Evolutionary conservation across 2,113 vertebrate species (phyloP).

Genomic region (Varanus komodoensis): DNA sequence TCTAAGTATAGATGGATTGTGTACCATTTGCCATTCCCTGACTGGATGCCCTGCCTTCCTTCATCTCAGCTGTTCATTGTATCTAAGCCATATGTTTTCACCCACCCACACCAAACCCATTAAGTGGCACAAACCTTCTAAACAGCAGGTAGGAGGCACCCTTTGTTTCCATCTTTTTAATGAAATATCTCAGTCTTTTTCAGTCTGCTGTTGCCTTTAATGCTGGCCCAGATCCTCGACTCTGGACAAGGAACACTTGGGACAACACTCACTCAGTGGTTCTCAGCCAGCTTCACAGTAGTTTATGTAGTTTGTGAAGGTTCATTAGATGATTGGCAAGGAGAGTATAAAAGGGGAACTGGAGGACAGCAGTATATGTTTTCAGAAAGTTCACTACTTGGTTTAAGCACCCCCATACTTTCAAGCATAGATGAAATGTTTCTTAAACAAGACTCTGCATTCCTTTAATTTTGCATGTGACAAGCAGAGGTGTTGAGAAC

Average conservation of each 20-base stretch:
- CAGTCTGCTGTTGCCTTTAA: not conserved
- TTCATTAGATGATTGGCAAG: constrained; percentile 5
- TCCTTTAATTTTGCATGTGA: not conserved
- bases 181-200: not conserved
- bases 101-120: not conserved
- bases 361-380: not conserved
- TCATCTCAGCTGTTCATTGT: constrained; percentile 42
- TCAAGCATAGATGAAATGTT: not conserved
- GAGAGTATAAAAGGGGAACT: not conserved
- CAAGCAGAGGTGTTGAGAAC: not conserved
- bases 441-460: not conserved
- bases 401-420: not conserved
- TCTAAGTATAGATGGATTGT: constrained; percentile 2
- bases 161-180: not conserved
- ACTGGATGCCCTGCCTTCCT: constrained; percentile 35
- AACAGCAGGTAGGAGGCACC: not conserved
- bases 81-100: constrained; percentile 28
- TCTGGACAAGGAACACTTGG: not conserved
- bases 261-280: not conserved
- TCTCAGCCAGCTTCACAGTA: not conserved
- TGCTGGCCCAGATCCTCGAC: not conserved
- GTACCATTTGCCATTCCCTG: not conserved
- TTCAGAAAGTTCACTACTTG: not conserved
- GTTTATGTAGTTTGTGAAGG: not conserved
- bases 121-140: not conserved